These are phyloP conservation scores for Batillaria attramentaria DNA, from an alignment of 1,140 invertebrate genomes.

Conservation along the genomic window DNA sequence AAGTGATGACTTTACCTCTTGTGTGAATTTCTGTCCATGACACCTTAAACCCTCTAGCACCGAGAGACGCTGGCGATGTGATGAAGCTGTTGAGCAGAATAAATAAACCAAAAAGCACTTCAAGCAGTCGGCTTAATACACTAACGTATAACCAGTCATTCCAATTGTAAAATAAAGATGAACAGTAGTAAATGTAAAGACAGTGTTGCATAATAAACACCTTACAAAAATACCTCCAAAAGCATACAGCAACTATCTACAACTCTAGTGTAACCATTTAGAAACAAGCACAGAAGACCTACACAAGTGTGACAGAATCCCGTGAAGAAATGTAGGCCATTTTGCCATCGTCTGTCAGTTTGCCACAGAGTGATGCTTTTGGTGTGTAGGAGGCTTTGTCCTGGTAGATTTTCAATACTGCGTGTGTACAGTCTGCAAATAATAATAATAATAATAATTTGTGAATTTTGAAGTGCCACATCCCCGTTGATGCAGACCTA, in stretches of 20 bases:
- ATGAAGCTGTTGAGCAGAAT: no score
- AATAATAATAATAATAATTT: no score
- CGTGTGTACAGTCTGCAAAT: conserved; percentile 42
- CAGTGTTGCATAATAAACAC: no score
- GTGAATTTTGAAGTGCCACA: background rate
- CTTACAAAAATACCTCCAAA: no score
- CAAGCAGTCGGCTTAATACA: no score
- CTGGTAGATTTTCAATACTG: conserved; percentile 47
- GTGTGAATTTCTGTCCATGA: conserved; percentile 63
- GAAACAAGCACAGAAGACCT: conserved; percentile 1
- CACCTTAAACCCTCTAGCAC: conserved; percentile 60
- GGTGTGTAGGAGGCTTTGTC: conserved; percentile 34
- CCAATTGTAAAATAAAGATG: no score
- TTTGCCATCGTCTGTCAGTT: conserved; percentile 12
- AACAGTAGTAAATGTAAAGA: no score
- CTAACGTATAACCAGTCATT: no score
- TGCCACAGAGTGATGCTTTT: conserved; percentile 45
- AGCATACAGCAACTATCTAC: no score
- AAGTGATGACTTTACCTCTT: conserved; percentile 18
- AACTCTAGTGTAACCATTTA: no score
- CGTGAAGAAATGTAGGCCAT: conserved; percentile 41
- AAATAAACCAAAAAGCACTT: no score
- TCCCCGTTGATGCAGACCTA: background rate
- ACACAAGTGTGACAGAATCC: conserved; percentile 52
- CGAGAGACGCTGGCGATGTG: conserved; percentile 53